Evolutionary conservation across 2,888 invertebrate genomes (phyloP).

Genomic region (Ennomos fuscantarius): DNA sequence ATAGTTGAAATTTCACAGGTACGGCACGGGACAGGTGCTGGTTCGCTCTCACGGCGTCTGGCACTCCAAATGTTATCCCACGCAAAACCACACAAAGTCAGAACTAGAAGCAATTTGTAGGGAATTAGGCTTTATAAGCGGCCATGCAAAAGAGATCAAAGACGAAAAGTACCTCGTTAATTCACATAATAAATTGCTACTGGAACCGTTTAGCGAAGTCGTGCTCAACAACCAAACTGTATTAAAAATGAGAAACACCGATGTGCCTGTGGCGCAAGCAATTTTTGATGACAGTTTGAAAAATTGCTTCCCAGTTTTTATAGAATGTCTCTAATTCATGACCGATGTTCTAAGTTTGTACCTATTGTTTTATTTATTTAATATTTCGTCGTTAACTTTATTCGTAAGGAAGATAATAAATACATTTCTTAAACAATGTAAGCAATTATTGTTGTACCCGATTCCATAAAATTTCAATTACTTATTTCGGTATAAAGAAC

Average conservation of each 20-base stretch:
- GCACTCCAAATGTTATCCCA: conserved; percentile 89
- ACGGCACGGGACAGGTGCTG: conserved; percentile 88
- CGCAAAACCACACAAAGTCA: conserved; percentile 76
- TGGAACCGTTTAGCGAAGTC: conserved; percentile 70
- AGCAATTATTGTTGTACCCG: too few species aligned
- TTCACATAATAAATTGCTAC: conserved; percentile 58
- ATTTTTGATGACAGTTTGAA: conserved; percentile 54
- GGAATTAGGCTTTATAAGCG: conserved; percentile 85
- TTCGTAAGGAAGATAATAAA: too few species aligned
- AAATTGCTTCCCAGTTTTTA: conserved; percentile 74
- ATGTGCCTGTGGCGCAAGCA: conserved; percentile 66
- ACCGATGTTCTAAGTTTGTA: neutral
- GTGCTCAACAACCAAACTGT: conserved; percentile 69
- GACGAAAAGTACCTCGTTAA: conserved; percentile 39
- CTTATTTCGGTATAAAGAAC: too few species aligned
- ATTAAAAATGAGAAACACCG: conserved; percentile 68
- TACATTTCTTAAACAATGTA: too few species aligned
- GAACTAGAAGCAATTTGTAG: conserved; percentile 86
- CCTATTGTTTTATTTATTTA: neutral
- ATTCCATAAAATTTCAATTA: too few species aligned
- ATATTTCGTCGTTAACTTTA: neutral
- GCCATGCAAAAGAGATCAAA: conserved; percentile 76
- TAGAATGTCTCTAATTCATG: conserved; percentile 70
- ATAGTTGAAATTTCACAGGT: conserved; percentile 55
- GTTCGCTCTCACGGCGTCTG: conserved; percentile 88